Base-by-base conservation (phyloP, 2,113 vertebrate species). In the Amazona vittata region DNA sequence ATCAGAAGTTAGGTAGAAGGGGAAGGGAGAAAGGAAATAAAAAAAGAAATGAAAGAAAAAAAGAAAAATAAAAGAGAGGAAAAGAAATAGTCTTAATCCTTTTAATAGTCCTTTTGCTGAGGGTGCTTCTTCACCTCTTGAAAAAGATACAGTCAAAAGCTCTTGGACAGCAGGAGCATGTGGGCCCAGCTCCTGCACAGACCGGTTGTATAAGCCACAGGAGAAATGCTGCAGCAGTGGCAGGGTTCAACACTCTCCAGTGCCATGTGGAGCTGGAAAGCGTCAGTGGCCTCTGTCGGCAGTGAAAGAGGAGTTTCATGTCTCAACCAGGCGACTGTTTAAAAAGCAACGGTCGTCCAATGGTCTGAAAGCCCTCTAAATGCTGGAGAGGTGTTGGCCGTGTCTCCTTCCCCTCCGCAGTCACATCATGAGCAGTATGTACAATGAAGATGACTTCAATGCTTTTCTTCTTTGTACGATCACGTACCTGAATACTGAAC, bases 101-200 rank as follows among this genome's bases (percentile, higher is more conserved):
- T 95, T 95, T 94, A 97, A 96, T 87, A 89, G 91, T 96, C 93
- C 95, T 92, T 96, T 96, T 93, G 85, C 83, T 85, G 91, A 83
- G 80, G 71, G 69, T 68, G 24, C 79, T 94, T 89, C 84, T 83
- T 94, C 91, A 80, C 89, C 92, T 95, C 70, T 75, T 91, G 93
- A 90, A 89, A 94, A 97, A 96, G 88, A 83, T 67, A 95, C 81
- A 96, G 96, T 96, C 90, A 92, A 87, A 93, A 96, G 29, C 76
- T 95, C 84, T 94, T 0, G 1, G 81, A 59, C 83, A 85, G 59
- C 25, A 69, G 70, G 89, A 94, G 31, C 26, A 19, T 1, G 3
- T 57, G 75, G 92, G 70, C 75, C 20, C 60, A 70, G 91, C 82
- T 94, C 86, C 70, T 78, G 87, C 71, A 76, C 83, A 74, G 65